Conservation (phyloP, 2,113 vertebrate species). For the Vidua macroura region DNA sequence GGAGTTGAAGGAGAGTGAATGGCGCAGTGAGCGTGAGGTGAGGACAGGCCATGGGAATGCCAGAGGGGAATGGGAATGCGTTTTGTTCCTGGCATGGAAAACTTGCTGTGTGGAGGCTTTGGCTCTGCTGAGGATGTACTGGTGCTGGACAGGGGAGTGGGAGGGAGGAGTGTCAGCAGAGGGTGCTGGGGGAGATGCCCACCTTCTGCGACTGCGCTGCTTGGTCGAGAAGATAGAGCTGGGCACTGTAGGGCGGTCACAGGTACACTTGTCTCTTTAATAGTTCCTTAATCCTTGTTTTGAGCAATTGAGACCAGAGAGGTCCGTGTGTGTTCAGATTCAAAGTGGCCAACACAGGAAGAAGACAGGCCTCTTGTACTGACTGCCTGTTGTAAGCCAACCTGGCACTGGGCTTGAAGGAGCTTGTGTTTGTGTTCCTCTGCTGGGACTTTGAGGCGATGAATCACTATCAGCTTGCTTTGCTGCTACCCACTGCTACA, state of each 20-base stretch:
- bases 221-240: fast-evolving
- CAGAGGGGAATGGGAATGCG: background rate
- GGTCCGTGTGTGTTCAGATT: background rate
- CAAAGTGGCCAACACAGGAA: background rate
- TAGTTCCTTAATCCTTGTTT: background rate
- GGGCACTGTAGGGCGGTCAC: background rate
- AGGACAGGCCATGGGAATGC: background rate
- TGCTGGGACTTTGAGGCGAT: background rate
- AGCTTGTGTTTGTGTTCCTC: background rate
- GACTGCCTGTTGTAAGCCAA: background rate
- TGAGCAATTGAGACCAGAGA: background rate
- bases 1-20: constrained; percentile 77
- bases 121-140: background rate
- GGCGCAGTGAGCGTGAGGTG: constrained; percentile 78
- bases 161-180: background rate
- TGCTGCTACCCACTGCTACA: background rate
- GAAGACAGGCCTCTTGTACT: background rate
- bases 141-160: background rate
- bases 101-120: background rate
- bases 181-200: background rate
- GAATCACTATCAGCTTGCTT: background rate
- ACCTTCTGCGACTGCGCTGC: background rate
- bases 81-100: background rate
- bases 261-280: background rate
- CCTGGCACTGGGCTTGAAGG: background rate